A percentile compares a stretch with the other conserved stretches of the same genome.
phyloP scores from a whole-genome alignment of 2,888 invertebrate species.

The Smittia aterrima region DNA sequence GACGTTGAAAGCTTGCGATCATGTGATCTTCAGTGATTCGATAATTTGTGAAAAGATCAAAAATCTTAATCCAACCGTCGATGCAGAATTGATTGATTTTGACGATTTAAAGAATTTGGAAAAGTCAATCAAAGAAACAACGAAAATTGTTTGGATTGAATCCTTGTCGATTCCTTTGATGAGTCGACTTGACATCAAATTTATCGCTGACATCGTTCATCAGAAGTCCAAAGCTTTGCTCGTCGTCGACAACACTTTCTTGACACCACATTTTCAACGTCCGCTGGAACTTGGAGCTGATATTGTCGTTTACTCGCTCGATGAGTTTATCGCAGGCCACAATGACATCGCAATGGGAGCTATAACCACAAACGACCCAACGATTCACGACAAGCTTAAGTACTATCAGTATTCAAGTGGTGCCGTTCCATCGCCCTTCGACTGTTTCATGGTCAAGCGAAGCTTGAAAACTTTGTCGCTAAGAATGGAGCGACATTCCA shows the following conservation, averaged over 20 bases:
- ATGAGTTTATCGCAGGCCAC: slow-evolving; percentile 95
- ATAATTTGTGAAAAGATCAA: slow-evolving; percentile 83
- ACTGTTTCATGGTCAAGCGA: slow-evolving; percentile 82
- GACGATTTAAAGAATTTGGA: neutral
- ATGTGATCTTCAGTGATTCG: slow-evolving; percentile 87
- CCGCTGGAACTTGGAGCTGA: slow-evolving; percentile 85
- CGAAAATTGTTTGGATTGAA: slow-evolving; percentile 85
- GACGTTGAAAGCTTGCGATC: slow-evolving; percentile 80
- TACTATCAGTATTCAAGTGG: slow-evolving; percentile 88
- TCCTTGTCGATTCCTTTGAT: slow-evolving; percentile 92
- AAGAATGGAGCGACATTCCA: slow-evolving; percentile 80
- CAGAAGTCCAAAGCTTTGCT: slow-evolving; percentile 57
- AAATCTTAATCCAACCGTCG: neutral
- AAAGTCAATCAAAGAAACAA: neutral
- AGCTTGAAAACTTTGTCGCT: slow-evolving; percentile 85
- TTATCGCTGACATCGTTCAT: slow-evolving; percentile 64
- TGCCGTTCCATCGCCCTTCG: slow-evolving; percentile 86
- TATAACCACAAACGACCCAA: slow-evolving; percentile 66
- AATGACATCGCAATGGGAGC: slow-evolving; percentile 92
- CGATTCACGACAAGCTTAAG: slow-evolving; percentile 64
- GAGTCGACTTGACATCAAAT: slow-evolving; percentile 83
- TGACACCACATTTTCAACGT: slow-evolving; percentile 79
- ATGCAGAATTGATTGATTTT: slow-evolving; percentile 6
- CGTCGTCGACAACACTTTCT: slow-evolving; percentile 86
- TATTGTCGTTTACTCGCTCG: slow-evolving; percentile 78